These are phyloP conservation scores for Dolichomitus sp. DNA, from an alignment of 2,888 invertebrate genomes.

Conservation along the genomic window DNA sequence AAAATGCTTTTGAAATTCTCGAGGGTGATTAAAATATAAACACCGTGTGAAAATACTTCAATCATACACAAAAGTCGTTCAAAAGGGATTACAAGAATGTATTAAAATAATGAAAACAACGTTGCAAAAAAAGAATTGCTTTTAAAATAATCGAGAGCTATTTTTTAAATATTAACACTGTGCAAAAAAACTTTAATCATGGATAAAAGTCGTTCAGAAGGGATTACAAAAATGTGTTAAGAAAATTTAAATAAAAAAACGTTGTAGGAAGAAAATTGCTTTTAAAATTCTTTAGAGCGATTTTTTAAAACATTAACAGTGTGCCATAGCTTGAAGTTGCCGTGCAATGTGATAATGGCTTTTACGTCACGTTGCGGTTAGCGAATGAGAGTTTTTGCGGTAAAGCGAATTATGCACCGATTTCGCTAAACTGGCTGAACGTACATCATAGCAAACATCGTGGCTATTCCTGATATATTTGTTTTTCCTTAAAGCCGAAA, in stretches of 20 bases:
- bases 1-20: no score
- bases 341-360: background rate
- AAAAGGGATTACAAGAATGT: background rate
- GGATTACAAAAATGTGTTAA: constrained; percentile 12
- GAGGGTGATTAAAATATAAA: no score
- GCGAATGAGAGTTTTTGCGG: background rate
- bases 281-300: background rate
- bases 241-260: background rate
- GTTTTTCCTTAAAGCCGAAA: constrained; percentile 12
- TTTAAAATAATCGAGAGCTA: no score
- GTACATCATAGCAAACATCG: background rate
- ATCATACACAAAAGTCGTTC: background rate
- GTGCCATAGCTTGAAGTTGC: background rate
- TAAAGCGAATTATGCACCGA: background rate
- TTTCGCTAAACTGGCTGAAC: no score
- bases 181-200: no score
- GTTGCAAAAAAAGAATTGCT: no score
- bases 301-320: no score
- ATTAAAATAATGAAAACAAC: no score
- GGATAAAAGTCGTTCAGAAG: background rate
- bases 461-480: constrained; percentile 22
- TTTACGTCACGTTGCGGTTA: background rate
- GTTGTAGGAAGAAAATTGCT: background rate
- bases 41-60: no score
- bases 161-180: no score